Evolutionary conservation across 2,797 vertebrate genomes (phyloP), one percentile per base, ranked within the genome.

Genomic region (Pterois miles): DNA sequence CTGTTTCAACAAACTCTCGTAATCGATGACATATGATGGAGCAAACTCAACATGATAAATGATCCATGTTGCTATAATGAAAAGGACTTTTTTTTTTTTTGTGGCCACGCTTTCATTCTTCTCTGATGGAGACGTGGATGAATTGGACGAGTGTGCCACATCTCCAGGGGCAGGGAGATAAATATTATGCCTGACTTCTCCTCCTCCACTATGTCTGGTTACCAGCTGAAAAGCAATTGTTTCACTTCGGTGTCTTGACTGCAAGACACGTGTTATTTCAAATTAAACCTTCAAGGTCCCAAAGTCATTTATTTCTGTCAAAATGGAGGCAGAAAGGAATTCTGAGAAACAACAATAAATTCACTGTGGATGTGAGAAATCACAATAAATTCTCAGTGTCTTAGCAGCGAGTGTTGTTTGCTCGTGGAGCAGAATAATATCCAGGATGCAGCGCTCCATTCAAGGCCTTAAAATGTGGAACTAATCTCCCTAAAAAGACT

Each of bases 251-350:
- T 82, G 85, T 95, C 90, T 84, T 70, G 81, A 93, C 93, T 90
- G 86, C 84, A 87, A 90, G 92, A 95, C 92, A 89, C 93, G 90
- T 92, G 90, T 88, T 91, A 92, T 93, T 92, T 95, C 90, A 95
- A 93, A 94, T 94, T 88, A 93, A 94, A 95, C 94, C 94, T 95
- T 93, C 95, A 95, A 95, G 95, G 94, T 94, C 95, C 93, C 90
- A 66, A 87, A 93, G 92, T 94, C 91, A 92, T 96, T 93, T 94
- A 94, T 95, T 91, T 84, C 81, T 91, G 94, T 95, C 94, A 92
- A 89, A 94, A 92, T 66, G 63, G 76, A 29, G 85, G 68, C 92
- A 91, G 91, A 94, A 93, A 78, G 76, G 90, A 93, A 94, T 93
- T 92, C 90, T 67, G 82, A 90, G 86, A 80, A 90, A 91, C 85